A percentile compares a stretch with the other conserved stretches of the same genome.
phyloP scores from a whole-genome alignment of 2,888 invertebrate genomes.

The Parnassius mnemosyne region DNA sequence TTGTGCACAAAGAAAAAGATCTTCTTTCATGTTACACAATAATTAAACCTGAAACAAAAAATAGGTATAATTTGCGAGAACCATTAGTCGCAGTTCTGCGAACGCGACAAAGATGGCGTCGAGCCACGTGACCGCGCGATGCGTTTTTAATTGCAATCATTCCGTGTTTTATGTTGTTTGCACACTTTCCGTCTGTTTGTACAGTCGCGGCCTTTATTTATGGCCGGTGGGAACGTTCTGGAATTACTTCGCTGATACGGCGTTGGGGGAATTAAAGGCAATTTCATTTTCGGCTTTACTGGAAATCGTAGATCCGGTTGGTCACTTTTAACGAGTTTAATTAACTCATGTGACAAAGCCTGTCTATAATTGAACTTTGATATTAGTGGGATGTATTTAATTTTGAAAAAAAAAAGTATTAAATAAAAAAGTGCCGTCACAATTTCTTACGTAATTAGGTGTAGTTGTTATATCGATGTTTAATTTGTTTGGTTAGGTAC shows the following conservation, averaged over 20 bases:
- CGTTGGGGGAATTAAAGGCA: slow-evolving; percentile 25
- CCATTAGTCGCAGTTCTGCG: slow-evolving; percentile 46
- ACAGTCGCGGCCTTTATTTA: slow-evolving; percentile 70
- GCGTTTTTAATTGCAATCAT: slow-evolving; percentile 81
- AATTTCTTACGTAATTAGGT: too few species aligned
- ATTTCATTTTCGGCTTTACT: slow-evolving; percentile 20
- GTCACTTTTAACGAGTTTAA: slow-evolving; percentile 26
- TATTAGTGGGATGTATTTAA: not conserved
- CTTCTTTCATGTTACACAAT: not conserved
- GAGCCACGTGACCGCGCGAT: slow-evolving; percentile 69
- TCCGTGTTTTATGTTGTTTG: slow-evolving; percentile 80
- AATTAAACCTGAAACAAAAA: slow-evolving; percentile 18
- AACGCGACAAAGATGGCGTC: slow-evolving; percentile 62
- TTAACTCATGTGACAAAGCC: slow-evolving; percentile 16
- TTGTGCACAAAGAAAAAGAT: not conserved
- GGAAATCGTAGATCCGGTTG: slow-evolving; percentile 17
- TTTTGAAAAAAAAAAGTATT: too few species aligned
- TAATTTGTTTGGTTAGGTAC: too few species aligned
- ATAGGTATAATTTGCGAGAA: slow-evolving; percentile 26
- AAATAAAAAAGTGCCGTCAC: too few species aligned
- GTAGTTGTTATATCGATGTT: too few species aligned
- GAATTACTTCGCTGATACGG: slow-evolving; percentile 36
- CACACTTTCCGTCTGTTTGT: slow-evolving; percentile 69
- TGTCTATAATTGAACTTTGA: slow-evolving; percentile 4
- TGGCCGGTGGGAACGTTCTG: slow-evolving; percentile 67